Conservation (phyloP, 2,797 vertebrate species). For the Staurois parvus region DNA sequence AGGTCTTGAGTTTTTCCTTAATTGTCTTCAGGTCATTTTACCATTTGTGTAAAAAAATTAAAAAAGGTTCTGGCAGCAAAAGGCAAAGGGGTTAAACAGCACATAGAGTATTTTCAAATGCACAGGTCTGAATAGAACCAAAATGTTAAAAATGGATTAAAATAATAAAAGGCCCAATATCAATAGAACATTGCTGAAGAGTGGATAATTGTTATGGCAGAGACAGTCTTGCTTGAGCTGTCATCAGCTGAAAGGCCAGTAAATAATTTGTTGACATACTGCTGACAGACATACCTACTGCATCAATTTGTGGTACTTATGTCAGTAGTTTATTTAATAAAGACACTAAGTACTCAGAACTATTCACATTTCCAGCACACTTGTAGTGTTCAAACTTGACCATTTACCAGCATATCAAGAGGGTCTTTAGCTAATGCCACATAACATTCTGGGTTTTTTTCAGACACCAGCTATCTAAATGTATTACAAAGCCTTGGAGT, state of each 20-base stretch:
- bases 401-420: conserved; percentile 45
- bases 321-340: conserved; percentile 37
- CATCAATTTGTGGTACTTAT: conserved; percentile 37
- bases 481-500: neutral
- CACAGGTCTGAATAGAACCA: neutral
- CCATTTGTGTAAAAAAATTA: no score
- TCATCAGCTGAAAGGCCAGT: conserved; percentile 24
- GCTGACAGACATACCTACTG: conserved; percentile 30
- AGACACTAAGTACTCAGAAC: conserved; percentile 37
- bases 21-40: no score
- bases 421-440: conserved; percentile 34
- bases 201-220: conserved; percentile 30
- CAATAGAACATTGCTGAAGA: neutral
- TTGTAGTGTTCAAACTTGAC: conserved; percentile 35
- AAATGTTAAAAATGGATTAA: conserved; percentile 1
- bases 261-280: conserved; percentile 24
- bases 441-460: conserved; percentile 31
- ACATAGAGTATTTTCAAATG: neutral
- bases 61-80: no score
- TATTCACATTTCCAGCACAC: conserved; percentile 38
- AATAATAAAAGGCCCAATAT: neutral
- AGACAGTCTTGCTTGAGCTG: conserved; percentile 6
- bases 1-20: no score
- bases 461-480: conserved; percentile 24
- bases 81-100: no score